Percentiles rank a stretch among this genome's conserved stretches.
These are phyloP conservation scores for Exocentrus adspersus DNA, from an alignment of 2,888 invertebrate genomes.

Conservation along the genomic window DNA sequence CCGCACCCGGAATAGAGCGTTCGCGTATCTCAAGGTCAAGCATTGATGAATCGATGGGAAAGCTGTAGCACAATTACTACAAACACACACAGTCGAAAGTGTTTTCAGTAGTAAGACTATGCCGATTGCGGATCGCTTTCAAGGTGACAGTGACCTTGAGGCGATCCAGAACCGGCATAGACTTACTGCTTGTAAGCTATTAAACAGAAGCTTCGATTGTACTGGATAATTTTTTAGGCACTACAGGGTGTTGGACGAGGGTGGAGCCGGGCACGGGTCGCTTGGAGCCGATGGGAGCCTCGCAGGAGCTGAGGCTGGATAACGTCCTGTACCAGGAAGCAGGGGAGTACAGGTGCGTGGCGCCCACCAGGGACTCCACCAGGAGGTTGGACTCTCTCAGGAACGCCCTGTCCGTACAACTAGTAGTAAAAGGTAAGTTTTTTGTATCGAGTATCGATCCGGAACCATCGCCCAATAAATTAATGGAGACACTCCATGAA, in stretches of 20 bases:
- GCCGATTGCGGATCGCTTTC: too few species aligned
- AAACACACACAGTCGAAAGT: too few species aligned
- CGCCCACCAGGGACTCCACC: conserved; percentile 67
- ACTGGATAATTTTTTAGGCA: conserved; percentile 60
- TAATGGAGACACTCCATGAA: conserved; percentile 20
- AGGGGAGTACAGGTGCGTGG: conserved; percentile 79
- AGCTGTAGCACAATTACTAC: too few species aligned
- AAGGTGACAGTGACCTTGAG: too few species aligned
- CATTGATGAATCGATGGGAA: conserved; percentile 25
- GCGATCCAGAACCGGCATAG: too few species aligned
- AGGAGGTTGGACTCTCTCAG: conserved; percentile 67
- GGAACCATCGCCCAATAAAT: conserved; percentile 16
- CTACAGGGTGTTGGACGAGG: conserved; percentile 72
- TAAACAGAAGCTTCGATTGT: too few species aligned
- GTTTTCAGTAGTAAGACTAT: too few species aligned
- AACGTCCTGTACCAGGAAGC: conserved; percentile 81
- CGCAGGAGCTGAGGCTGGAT: conserved; percentile 72
- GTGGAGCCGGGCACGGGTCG: conserved; percentile 67
- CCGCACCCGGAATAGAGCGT: too few species aligned
- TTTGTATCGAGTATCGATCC: too few species aligned
- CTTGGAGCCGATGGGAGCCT: conserved; percentile 68
- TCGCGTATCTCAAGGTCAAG: conserved; percentile 34
- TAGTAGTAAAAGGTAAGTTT: conserved; percentile 68
- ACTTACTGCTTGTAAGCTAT: too few species aligned
- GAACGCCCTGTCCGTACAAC: conserved; percentile 63